A percentile compares a stretch with the other conserved stretches of the same genome.
Conservation (phyloP, 2,797 vertebrate genomes). For the Xiphophorus birchmanni region DNA sequence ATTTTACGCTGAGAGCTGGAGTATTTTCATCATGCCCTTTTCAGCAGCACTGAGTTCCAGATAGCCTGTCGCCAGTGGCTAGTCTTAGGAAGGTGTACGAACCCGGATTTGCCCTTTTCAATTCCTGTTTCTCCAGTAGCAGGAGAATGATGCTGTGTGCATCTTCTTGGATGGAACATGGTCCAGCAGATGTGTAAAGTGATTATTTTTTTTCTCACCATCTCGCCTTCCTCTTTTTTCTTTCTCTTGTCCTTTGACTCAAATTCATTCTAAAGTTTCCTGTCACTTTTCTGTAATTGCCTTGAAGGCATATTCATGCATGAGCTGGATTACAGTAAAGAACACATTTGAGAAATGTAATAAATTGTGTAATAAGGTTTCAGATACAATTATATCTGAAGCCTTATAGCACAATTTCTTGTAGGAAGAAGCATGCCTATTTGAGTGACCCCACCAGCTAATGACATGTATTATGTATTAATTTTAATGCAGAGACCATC, state of each 20-base stretch:
- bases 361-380: not conserved
- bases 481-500: constrained; percentile 7
- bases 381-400: constrained; percentile 7
- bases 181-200: constrained; percentile 42
- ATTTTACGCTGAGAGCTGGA: constrained; percentile 78
- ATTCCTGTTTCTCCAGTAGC: constrained; percentile 67
- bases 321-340: constrained; percentile 32
- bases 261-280: constrained; percentile 23
- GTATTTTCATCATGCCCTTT: constrained; percentile 79
- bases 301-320: constrained; percentile 14
- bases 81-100: constrained; percentile 74
- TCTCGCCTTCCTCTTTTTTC: constrained; percentile 12
- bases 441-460: constrained; percentile 21
- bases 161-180: constrained; percentile 64
- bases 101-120: constrained; percentile 81
- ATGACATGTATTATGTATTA: constrained; percentile 2
- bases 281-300: constrained; percentile 30
- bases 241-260: constrained; percentile 12
- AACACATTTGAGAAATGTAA: constrained; percentile 15
- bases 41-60: constrained; percentile 69
- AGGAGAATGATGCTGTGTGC: constrained; percentile 66
- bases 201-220: constrained; percentile 35
- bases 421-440: constrained; percentile 9
- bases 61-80: constrained; percentile 77
- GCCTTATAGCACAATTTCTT: constrained; percentile 17